Conservation (phyloP, 2,888 invertebrate species). For the Limnephilus marmoratus region DNA sequence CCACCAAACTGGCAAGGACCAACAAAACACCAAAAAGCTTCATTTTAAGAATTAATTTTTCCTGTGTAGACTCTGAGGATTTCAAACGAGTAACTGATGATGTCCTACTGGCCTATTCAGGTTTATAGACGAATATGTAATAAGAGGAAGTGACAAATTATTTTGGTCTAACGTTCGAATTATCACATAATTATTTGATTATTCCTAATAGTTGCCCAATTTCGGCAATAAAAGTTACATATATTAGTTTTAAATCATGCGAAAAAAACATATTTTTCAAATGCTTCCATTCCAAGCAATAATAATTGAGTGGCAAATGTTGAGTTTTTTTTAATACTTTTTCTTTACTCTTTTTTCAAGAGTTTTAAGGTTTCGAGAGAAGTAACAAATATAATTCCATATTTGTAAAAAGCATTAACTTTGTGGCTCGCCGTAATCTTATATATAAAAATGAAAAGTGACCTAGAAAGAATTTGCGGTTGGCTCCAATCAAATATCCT, state of each 20-base stretch:
- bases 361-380: too few relatives aligned
- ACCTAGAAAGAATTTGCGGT: too few relatives aligned
- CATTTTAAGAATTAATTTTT: background rate
- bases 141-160: background rate
- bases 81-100: background rate
- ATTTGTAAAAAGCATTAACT: too few relatives aligned
- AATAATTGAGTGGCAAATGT: too few relatives aligned
- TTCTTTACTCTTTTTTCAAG: too few relatives aligned
- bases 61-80: background rate
- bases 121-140: background rate
- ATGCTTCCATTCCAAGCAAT: too few relatives aligned
- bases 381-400: too few relatives aligned
- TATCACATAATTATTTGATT: background rate
- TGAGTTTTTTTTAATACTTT: too few relatives aligned
- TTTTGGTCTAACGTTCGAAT: background rate
- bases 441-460: too few relatives aligned
- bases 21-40: background rate
- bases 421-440: too few relatives aligned
- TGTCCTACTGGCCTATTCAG: background rate
- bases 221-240: background rate
- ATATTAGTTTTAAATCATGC: background rate
- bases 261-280: too few relatives aligned
- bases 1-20: background rate
- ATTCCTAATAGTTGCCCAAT: background rate
- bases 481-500: too few relatives aligned